phyloP scores from a whole-genome alignment of 2,888 invertebrate species.

The Eupithecia inturbata region DNA sequence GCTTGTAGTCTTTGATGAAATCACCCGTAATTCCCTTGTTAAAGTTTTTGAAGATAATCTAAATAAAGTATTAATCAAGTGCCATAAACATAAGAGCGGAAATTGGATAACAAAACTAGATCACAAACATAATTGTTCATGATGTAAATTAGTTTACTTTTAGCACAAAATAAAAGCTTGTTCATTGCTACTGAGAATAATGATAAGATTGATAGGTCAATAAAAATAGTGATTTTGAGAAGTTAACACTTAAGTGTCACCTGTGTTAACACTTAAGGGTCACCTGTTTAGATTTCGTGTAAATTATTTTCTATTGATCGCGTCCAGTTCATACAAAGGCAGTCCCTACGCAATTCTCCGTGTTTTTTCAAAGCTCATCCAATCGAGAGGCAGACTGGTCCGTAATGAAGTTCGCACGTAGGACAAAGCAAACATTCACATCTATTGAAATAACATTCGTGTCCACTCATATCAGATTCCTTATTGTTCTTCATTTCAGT shows the following conservation, averaged over 20 bases:
- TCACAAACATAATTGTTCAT: constrained; percentile 34
- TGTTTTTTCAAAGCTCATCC: constrained; percentile 61
- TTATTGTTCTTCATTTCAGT: constrained; percentile 76
- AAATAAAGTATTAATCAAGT: constrained; percentile 73
- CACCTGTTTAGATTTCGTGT: neutral
- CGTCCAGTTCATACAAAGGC: constrained; percentile 36
- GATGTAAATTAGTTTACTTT: neutral
- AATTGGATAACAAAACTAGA: constrained; percentile 48
- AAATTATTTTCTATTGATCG: neutral
- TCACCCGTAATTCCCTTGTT: constrained; percentile 81
- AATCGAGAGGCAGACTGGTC: constrained; percentile 49
- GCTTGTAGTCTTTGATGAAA: constrained; percentile 70
- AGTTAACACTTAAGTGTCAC: no score
- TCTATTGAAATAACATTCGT: constrained; percentile 74
- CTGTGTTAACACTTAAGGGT: no score
- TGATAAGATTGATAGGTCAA: neutral
- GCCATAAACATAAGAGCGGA: constrained; percentile 61
- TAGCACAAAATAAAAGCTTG: neutral
- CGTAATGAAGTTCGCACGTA: constrained; percentile 65
- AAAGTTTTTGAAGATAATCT: constrained; percentile 65
- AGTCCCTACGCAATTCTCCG: constrained; percentile 50
- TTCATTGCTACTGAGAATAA: no score
- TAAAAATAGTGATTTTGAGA: neutral
- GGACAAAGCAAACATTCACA: constrained; percentile 65
- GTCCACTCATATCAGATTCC: constrained; percentile 80